Conservation (phyloP, 2,888 invertebrate species). For the Theodoxus fluviatilis region DNA sequence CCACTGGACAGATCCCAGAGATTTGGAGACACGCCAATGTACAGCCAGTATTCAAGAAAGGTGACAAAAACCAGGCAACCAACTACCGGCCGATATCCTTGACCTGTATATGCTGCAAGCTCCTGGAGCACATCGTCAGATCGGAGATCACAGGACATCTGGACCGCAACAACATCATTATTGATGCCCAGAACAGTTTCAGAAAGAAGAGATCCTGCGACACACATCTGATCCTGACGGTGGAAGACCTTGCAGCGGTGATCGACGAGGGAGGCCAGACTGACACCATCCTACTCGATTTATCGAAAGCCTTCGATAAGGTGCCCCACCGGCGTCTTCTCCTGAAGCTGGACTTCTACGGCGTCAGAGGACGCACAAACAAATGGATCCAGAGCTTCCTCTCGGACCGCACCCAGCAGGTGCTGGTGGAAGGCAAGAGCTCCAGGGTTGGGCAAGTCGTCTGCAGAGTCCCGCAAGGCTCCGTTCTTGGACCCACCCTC, state of each 20-base stretch:
- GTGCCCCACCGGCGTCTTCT: too few species aligned
- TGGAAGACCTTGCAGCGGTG: background rate
- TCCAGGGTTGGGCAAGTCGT: background rate
- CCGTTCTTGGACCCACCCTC: constrained; percentile 27
- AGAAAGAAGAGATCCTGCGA: background rate
- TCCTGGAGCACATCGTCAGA: background rate
- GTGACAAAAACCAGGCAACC: background rate
- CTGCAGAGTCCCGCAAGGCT: constrained; percentile 27
- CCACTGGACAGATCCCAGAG: background rate
- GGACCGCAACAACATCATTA: background rate
- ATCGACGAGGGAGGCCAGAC: background rate
- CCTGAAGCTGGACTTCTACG: background rate
- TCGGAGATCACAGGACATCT: background rate
- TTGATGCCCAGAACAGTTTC: background rate
- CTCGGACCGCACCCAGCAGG: constrained; percentile 1
- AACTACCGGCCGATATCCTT: constrained; percentile 66
- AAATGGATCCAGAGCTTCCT: background rate
- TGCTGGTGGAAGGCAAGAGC: background rate
- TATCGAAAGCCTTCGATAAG: constrained; percentile 1
- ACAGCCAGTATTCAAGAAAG: background rate
- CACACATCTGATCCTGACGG: background rate
- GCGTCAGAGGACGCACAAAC: background rate
- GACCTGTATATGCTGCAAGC: constrained; percentile 51
- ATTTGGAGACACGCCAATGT: background rate
- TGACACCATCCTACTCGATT: background rate